These are phyloP conservation scores for Balearica regulorum DNA, from an alignment of 2,797 vertebrate genomes.

Conservation along the genomic window DNA sequence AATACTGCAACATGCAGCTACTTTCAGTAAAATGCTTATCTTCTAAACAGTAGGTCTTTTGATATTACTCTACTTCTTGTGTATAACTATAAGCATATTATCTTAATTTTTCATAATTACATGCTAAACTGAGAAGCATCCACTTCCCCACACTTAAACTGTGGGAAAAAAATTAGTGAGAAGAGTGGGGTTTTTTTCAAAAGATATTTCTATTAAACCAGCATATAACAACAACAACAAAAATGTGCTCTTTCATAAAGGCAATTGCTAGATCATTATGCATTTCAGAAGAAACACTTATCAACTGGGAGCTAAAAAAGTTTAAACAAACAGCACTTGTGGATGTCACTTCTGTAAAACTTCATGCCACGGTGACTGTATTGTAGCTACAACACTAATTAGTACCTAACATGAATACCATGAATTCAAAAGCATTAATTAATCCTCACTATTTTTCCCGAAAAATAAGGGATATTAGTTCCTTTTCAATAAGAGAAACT, in stretches of 20 bases:
- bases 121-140: background rate
- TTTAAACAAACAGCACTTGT: background rate
- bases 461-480: background rate
- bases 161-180: background rate
- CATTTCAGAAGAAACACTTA: background rate
- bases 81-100: background rate
- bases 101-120: conserved; percentile 12
- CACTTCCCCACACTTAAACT: background rate
- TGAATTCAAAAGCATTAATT: background rate
- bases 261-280: background rate
- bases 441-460: background rate
- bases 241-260: background rate
- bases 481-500: background rate
- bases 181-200: background rate
- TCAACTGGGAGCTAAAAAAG: background rate
- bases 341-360: background rate
- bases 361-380: background rate
- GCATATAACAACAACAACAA: background rate
- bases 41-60: background rate
- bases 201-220: background rate
- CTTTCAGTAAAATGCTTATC: background rate
- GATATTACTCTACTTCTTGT: background rate
- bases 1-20: background rate
- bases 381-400: background rate
- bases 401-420: background rate